Evolutionary conservation across 2,113 vertebrate species (phyloP).

Genomic region (Rhabdornis inornatus): DNA sequence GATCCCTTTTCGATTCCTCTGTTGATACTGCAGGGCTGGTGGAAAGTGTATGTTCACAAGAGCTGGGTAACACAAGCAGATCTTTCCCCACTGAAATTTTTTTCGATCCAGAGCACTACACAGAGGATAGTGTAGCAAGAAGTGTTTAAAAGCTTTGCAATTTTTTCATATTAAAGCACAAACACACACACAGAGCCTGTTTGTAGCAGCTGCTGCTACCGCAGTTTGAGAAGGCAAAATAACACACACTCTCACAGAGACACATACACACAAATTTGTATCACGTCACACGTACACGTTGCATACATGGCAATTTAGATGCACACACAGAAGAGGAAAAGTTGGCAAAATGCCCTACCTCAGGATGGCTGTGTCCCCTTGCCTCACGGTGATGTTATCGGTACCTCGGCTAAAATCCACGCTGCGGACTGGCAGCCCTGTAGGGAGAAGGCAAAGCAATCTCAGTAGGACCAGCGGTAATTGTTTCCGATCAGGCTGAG

Average conservation of each 20-base stretch:
- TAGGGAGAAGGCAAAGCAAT: slow-evolving; percentile 97
- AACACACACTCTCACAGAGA: background rate
- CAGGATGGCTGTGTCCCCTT: slow-evolving; percentile 97
- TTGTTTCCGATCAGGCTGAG: slow-evolving; percentile 88
- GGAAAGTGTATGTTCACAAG: background rate
- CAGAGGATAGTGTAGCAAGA: background rate
- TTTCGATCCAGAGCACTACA: slow-evolving; percentile 1
- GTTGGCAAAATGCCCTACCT: slow-evolving; percentile 83
- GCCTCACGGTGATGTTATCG: slow-evolving; percentile 99
- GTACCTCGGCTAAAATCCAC: slow-evolving; percentile 97
- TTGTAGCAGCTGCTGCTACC: background rate
- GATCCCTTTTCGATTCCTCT: slow-evolving; percentile 31
- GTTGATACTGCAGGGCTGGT: background rate
- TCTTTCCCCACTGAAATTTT: background rate
- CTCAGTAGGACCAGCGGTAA: slow-evolving; percentile 94
- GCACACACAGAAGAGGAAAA: background rate
- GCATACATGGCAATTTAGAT: background rate
- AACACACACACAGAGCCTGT: background rate
- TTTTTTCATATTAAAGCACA: background rate
- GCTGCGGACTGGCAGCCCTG: slow-evolving; percentile 98
- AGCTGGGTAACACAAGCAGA: background rate
- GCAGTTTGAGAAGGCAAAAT: slow-evolving; percentile 25
- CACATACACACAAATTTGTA: background rate
- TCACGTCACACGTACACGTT: background rate
- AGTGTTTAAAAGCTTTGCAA: background rate